Base-by-base conservation (phyloP, 2,888 invertebrate genomes). In the Yponomeuta sedellus region DNA sequence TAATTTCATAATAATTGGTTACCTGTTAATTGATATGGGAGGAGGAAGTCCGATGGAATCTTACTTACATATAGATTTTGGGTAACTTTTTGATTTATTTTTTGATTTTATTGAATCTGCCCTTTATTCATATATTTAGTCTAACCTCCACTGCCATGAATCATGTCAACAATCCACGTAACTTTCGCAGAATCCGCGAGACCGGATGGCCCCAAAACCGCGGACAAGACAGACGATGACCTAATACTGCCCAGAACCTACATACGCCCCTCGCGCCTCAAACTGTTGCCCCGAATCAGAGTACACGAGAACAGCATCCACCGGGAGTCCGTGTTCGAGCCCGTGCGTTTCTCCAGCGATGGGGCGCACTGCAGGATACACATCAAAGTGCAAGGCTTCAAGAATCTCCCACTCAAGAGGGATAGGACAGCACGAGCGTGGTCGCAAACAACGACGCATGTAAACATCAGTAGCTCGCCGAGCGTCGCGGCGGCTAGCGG, bases 401-500 rank as follows among this genome's bases (percentile, higher is more conserved):
- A 70, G 19, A 58, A 16, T 52, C 25, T 68, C n/a, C 68, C 64
- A 39, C 57, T 62, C 20, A 66, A 58, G 28, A 64, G 28, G 4
- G 52, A 52, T n/a, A 16, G 52, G 61, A 70, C 11, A 73, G 73
- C 67, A 73, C 73, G 40, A 8, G 57, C 64, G 57, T 57, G 16
- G 10, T 6, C 68, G 20, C 68, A 72, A 68, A 67, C 68, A 63
- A 71, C 64, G 69, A 70, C 71, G 67, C 72, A 68, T 59, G 61
- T 12, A 25, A 64, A 5, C 69, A 68, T 52, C 71, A 67, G 66
- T 68, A 66, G 62, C 70, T 66, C 1, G 19, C 22, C 40, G 77
- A 1, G 77, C 10, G 82, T 82, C 0, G 75, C 85, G 0, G 76
- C 85, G 0, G 90, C 88, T 0, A 82, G 82, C 65, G 90, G 90